phyloP scores from a whole-genome alignment of 2,797 vertebrate genomes.

The Enteromius fasciolatus region DNA sequence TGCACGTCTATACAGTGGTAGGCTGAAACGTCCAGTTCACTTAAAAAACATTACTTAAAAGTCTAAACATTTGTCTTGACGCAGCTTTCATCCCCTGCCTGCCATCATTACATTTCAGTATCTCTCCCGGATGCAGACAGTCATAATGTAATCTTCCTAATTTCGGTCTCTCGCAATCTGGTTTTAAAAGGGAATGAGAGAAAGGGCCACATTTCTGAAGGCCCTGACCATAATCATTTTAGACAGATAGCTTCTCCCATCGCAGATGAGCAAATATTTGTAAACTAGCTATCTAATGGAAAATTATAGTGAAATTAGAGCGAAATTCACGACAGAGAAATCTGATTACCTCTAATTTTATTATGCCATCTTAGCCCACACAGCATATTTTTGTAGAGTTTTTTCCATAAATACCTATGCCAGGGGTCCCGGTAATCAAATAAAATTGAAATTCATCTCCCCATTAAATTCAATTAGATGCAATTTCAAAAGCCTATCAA shows the following conservation, averaged over 20 bases:
- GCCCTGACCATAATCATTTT: slow-evolving; percentile 95
- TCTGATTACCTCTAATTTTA: slow-evolving; percentile 99
- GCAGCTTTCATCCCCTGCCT: slow-evolving; percentile 82
- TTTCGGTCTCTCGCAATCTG: slow-evolving; percentile 87
- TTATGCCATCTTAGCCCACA: slow-evolving; percentile 99
- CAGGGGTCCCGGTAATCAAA: slow-evolving; percentile 99
- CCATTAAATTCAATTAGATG: slow-evolving; percentile 99
- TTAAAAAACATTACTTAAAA: slow-evolving; percentile 79
- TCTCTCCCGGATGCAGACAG: slow-evolving; percentile 86
- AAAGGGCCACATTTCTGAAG: slow-evolving; percentile 85
- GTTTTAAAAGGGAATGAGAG: slow-evolving; percentile 84
- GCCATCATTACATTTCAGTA: slow-evolving; percentile 84
- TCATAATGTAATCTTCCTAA: slow-evolving; percentile 87
- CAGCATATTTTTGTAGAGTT: slow-evolving; percentile 99
- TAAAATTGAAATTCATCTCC: slow-evolving; percentile 99
- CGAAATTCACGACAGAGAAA: slow-evolving; percentile 99
- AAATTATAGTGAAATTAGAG: slow-evolving; percentile 99
- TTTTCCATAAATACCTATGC: slow-evolving; percentile 99
- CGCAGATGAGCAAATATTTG: slow-evolving; percentile 99
- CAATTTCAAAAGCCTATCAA: slow-evolving; percentile 99
- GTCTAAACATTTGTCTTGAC: slow-evolving; percentile 82
- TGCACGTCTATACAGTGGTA: slow-evolving; percentile 27
- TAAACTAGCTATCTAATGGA: slow-evolving; percentile 99
- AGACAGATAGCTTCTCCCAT: slow-evolving; percentile 99
- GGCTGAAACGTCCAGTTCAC: slow-evolving; percentile 76